Percentiles rank a stretch among this genome's conserved stretches.
Evolutionary conservation across 2,888 invertebrate genomes (phyloP).

Genomic region (Merodon equestris): DNA sequence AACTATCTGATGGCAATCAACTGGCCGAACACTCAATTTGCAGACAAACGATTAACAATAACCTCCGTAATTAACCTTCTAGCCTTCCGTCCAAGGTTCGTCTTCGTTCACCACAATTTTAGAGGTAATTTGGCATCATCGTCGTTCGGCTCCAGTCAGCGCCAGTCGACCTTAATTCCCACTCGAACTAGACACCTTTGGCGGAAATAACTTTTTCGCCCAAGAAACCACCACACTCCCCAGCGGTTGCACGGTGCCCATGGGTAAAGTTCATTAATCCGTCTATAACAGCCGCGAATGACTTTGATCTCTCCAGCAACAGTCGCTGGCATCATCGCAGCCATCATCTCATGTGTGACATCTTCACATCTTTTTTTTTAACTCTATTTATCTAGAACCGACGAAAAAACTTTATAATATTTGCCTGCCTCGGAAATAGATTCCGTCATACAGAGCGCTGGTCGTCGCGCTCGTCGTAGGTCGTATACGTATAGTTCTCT

Average conservation of each 20-base stretch:
- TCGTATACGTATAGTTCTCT: slow-evolving; percentile 8
- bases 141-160: no score
- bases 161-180: no score
- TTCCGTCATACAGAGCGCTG: slow-evolving; percentile 30
- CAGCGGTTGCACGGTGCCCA: slow-evolving; percentile 21
- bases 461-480: no score
- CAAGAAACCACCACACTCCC: slow-evolving; percentile 22
- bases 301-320: slow-evolving; percentile 58
- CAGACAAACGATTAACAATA: slow-evolving; percentile 14
- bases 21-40: slow-evolving; percentile 1
- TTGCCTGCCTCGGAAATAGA: slow-evolving; percentile 62
- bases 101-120: no score
- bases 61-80: neutral
- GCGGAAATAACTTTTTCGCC: slow-evolving; percentile 44
- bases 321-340: slow-evolving; percentile 26
- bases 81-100: neutral
- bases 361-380: slow-evolving; percentile 31
- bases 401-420: slow-evolving; percentile 32
- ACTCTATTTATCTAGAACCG: neutral
- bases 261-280: slow-evolving; percentile 54
- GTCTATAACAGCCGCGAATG: slow-evolving; percentile 43
- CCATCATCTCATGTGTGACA: slow-evolving; percentile 51
- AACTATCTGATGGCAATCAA: no score
- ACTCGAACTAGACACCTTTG: slow-evolving; percentile 62
- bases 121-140: slow-evolving; percentile 19